Conservation (phyloP, 2,888 invertebrate genomes). For the Gibbula magus region DNA sequence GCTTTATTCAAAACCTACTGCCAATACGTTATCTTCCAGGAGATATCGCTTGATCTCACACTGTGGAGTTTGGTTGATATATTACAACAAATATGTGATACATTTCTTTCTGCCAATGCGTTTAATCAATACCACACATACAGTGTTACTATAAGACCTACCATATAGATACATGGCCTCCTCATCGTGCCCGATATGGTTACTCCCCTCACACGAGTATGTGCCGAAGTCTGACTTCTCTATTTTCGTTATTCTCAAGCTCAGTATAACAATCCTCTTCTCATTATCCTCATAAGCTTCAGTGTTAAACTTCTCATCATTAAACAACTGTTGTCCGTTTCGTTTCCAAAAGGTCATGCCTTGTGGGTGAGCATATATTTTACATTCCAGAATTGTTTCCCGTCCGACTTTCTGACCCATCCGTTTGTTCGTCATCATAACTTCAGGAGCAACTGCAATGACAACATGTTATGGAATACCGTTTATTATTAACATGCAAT, state of each 20-base stretch:
- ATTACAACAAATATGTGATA: too few species aligned
- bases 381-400: slow-evolving; percentile 64
- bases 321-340: slow-evolving; percentile 41
- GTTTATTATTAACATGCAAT: neutral
- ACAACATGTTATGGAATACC: neutral
- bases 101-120: too few species aligned
- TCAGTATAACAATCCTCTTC: slow-evolving; percentile 42
- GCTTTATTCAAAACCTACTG: too few species aligned
- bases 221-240: slow-evolving; percentile 51
- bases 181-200: slow-evolving; percentile 49
- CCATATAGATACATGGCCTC: slow-evolving; percentile 58
- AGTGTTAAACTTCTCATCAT: slow-evolving; percentile 42
- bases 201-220: slow-evolving; percentile 55
- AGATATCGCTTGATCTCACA: too few species aligned
- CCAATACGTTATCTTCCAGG: too few species aligned
- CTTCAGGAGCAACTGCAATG: slow-evolving; percentile 55
- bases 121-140: neutral
- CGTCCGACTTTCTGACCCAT: slow-evolving; percentile 55
- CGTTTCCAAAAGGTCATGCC: slow-evolving; percentile 56
- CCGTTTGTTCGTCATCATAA: slow-evolving; percentile 52
- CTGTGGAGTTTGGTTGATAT: neutral
- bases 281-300: slow-evolving; percentile 42
- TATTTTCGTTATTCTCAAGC: slow-evolving; percentile 52
- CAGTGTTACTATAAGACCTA: slow-evolving; percentile 31
- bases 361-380: slow-evolving; percentile 61